Evolutionary conservation across 2,797 vertebrate species (phyloP).

Genomic region (Xenopus petersii): DNA sequence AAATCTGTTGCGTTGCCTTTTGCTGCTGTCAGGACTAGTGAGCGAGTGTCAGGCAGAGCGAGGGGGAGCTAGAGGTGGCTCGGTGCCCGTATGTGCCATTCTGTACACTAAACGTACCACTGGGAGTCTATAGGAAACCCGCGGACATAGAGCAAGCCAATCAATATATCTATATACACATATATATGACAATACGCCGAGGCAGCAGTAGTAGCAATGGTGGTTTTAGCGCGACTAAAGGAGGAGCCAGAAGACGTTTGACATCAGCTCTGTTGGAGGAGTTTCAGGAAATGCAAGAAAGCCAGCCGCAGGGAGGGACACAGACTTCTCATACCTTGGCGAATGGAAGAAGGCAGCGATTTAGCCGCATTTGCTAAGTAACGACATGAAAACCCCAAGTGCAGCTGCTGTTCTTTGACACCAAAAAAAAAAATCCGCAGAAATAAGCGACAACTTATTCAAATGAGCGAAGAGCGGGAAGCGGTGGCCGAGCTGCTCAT

Average conservation of each 20-base stretch:
- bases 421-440: not conserved
- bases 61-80: too few species aligned
- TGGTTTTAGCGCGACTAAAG: not conserved
- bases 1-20: too few species aligned
- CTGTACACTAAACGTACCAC: too few species aligned
- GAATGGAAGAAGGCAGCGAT: constrained; percentile 24
- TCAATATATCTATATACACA: not conserved
- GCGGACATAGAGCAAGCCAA: not conserved
- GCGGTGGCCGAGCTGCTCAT: not conserved
- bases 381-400: not conserved
- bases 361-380: constrained; percentile 15
- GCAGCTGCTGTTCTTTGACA: not conserved
- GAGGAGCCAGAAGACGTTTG: constrained; percentile 2
- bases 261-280: constrained; percentile 20
- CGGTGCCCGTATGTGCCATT: too few species aligned
- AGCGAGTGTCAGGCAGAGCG: too few species aligned
- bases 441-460: constrained; percentile 2
- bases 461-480: constrained; percentile 1
- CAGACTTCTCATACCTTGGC: constrained; percentile 35
- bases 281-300: constrained; percentile 33
- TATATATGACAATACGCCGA: not conserved
- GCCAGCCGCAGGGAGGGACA: constrained; percentile 9
- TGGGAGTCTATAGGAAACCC: too few species aligned
- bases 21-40: too few species aligned
- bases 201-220: not conserved